These are phyloP conservation scores for Apodemus speciosus DNA, from an alignment of 2,113 vertebrate species.

Conservation along the genomic window DNA sequence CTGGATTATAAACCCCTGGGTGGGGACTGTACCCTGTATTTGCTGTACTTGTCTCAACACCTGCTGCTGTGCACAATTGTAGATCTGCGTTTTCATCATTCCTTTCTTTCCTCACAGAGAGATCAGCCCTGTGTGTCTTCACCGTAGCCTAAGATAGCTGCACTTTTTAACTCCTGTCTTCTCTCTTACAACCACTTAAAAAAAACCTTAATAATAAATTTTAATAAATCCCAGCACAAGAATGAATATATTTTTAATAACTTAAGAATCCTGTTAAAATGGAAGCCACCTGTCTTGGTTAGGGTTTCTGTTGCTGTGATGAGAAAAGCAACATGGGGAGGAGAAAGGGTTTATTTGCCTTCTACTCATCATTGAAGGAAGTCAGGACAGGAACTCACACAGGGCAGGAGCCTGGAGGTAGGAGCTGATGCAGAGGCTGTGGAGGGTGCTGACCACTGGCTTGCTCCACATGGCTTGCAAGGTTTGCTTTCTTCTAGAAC, in stretches of 20 bases:
- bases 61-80: background rate
- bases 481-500: background rate
- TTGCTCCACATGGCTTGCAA: background rate
- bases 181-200: background rate
- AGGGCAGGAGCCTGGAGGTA: background rate
- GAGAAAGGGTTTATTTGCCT: background rate
- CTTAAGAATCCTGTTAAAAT: background rate
- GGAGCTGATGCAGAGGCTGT: background rate
- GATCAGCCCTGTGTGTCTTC: background rate
- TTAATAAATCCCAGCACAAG: constrained; percentile 40
- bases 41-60: background rate
- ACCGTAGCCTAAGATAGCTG: background rate
- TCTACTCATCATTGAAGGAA: background rate
- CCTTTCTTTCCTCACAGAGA: background rate
- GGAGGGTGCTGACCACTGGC: background rate
- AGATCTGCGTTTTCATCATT: background rate
- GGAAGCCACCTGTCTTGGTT: background rate
- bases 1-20: background rate
- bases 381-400: background rate
- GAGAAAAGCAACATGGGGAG: background rate
- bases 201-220: constrained; percentile 10
- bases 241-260: constrained; percentile 26
- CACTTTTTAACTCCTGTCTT: background rate
- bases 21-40: background rate
- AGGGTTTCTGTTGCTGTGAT: background rate